phyloP scores from a whole-genome alignment of 2,113 vertebrate genomes.

The Bufo bufo region DNA sequence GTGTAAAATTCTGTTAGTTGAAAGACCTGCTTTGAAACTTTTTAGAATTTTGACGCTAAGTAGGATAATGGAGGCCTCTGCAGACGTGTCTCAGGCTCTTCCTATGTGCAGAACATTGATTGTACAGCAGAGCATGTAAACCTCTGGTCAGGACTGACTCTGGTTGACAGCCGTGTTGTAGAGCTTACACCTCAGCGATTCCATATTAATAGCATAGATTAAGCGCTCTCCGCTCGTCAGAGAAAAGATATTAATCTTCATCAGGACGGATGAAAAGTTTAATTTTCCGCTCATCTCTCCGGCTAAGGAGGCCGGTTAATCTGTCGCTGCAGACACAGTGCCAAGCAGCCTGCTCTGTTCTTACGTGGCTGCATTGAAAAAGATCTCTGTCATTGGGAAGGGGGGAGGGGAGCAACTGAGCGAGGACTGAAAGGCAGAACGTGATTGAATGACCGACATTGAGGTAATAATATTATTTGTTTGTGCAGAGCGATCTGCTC shows the following conservation, averaged over 20 bases:
- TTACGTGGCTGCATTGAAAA: not conserved
- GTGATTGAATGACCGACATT: conserved; percentile 26
- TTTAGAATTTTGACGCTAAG: not conserved
- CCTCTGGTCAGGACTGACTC: conserved; percentile 8
- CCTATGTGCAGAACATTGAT: conserved; percentile 13
- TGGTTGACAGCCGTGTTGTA: conserved; percentile 39
- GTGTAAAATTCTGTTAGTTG: too few species aligned
- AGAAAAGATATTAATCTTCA: conserved; percentile 72
- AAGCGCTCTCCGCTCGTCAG: conserved; percentile 66
- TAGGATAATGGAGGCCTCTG: not conserved
- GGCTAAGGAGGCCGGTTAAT: conserved; percentile 54
- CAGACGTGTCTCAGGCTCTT: not conserved
- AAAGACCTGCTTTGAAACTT: not conserved
- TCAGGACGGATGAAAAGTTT: conserved; percentile 67
- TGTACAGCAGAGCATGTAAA: conserved; percentile 11
- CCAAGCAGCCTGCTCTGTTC: conserved; percentile 30
- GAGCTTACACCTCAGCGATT: conserved; percentile 62
- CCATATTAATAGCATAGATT: conserved; percentile 67
- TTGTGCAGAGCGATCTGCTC: not conserved
- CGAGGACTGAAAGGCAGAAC: not conserved
- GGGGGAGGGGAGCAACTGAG: not conserved
- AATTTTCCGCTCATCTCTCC: conserved; percentile 61
- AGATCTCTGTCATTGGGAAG: conserved; percentile 23
- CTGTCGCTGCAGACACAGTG: conserved; percentile 48
- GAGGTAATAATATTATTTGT: conserved; percentile 10